Percentiles rank a stretch among this genome's conserved stretches.
Evolutionary conservation across 2,113 vertebrate genomes (phyloP).

Genomic region (Catharus fuscescens): DNA sequence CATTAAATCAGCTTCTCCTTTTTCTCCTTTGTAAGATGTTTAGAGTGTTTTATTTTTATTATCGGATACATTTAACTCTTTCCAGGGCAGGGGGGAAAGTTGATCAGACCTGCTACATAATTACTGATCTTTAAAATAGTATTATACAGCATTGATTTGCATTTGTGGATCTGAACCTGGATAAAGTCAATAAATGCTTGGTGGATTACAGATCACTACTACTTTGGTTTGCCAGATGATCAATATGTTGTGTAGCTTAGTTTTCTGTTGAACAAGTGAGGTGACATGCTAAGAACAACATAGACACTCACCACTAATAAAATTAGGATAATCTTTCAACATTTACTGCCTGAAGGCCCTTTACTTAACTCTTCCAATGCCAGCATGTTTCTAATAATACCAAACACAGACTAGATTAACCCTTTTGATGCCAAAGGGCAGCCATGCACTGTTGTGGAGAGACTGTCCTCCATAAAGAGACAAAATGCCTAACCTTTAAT

Average conservation of each 20-base stretch:
- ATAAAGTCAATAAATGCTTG: slow-evolving; percentile 83
- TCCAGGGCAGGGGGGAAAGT: not conserved
- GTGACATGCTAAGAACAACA: slow-evolving; percentile 66
- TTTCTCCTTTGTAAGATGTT: slow-evolving; percentile 62
- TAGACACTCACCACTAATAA: slow-evolving; percentile 58
- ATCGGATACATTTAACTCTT: slow-evolving; percentile 58
- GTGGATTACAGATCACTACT: slow-evolving; percentile 84
- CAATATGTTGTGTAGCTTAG: slow-evolving; percentile 82
- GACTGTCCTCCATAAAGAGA: not conserved
- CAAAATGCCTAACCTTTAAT: not conserved
- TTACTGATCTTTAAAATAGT: slow-evolving; percentile 23
- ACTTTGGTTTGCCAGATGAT: slow-evolving; percentile 84
- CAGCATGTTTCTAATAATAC: slow-evolving; percentile 26
- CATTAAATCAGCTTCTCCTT: slow-evolving; percentile 86
- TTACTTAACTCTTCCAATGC: slow-evolving; percentile 50
- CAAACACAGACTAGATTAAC: slow-evolving; percentile 14
- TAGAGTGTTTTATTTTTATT: slow-evolving; percentile 67
- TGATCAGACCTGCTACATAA: not conserved
- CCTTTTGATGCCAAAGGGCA: not conserved
- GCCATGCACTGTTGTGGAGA: not conserved
- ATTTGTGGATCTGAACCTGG: slow-evolving; percentile 79
- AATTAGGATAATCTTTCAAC: slow-evolving; percentile 68
- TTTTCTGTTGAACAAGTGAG: slow-evolving; percentile 65
- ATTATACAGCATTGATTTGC: slow-evolving; percentile 75
- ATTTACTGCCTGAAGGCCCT: slow-evolving; percentile 43